Evolutionary conservation across 2,888 invertebrate species (phyloP).

Genomic region (Keiferia lycopersicella): DNA sequence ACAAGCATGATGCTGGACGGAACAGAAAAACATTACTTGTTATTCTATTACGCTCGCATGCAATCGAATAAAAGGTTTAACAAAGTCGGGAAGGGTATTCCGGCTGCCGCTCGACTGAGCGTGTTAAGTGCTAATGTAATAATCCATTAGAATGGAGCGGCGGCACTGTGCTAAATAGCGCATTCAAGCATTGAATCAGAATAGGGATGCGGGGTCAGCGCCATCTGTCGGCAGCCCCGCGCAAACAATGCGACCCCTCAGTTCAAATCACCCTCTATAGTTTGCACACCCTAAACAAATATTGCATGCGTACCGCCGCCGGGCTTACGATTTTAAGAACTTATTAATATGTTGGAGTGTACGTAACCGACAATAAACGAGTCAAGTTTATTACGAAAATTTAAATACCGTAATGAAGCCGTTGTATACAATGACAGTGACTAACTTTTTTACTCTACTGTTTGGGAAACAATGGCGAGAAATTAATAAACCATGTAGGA

Average conservation of each 20-base stretch:
- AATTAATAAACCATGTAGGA: conserved; percentile 34
- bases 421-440: neutral
- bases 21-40: conserved; percentile 59
- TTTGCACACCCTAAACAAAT: conserved; percentile 75
- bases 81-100: conserved; percentile 65
- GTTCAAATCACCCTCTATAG: conserved; percentile 69
- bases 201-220: conserved; percentile 43
- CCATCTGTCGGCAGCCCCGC: conserved; percentile 78
- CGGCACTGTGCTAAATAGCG: conserved; percentile 77
- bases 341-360: conserved; percentile 43
- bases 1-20: conserved; percentile 49
- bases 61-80: conserved; percentile 57
- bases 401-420: neutral
- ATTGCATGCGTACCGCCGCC: conserved; percentile 58
- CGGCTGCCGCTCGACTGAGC: conserved; percentile 74
- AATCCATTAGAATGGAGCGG: conserved; percentile 79
- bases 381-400: conserved; percentile 4
- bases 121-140: conserved; percentile 81
- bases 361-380: conserved; percentile 6
- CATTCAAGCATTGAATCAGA: conserved; percentile 70
- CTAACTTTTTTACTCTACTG: neutral
- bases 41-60: conserved; percentile 62
- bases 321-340: conserved; percentile 40
- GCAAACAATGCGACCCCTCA: conserved; percentile 72
- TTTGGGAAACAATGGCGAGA: conserved; percentile 23